Conservation (phyloP, 1,140 invertebrate species). For the Drosophila chauvacae region DNA sequence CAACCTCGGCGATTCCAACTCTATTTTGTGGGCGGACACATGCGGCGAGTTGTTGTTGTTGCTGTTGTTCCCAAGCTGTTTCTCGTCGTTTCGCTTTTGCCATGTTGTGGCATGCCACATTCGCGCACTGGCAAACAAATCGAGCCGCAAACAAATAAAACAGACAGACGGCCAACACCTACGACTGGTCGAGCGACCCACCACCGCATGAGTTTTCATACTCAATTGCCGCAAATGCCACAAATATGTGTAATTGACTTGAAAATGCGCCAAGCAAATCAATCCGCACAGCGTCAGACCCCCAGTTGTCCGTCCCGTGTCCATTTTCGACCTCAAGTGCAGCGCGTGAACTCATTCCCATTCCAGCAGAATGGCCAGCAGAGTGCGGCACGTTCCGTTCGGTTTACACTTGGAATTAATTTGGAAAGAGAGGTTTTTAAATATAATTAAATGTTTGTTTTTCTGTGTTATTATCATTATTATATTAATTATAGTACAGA, state of each 20-base stretch:
- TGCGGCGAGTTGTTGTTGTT: conserved; percentile 34
- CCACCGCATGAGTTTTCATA: conserved; percentile 76
- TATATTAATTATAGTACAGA: neutral
- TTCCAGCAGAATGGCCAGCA: conserved; percentile 54
- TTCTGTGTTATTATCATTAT: no score
- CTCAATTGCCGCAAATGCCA: conserved; percentile 79
- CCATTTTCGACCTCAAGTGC: conserved; percentile 73
- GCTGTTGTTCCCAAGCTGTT: conserved; percentile 1
- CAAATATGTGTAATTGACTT: conserved; percentile 82
- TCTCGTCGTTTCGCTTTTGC: conserved; percentile 9
- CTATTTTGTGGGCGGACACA: conserved; percentile 69
- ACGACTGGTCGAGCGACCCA: conserved; percentile 63
- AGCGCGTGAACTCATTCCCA: conserved; percentile 80
- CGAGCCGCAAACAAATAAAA: conserved; percentile 52
- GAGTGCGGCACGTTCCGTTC: conserved; percentile 32
- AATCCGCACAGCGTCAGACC: conserved; percentile 58
- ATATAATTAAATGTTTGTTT: neutral
- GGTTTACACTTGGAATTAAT: neutral
- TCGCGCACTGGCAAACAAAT: conserved; percentile 38
- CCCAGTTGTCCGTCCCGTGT: conserved; percentile 13
- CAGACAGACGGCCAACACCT: conserved; percentile 72
- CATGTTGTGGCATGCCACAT: conserved; percentile 73
- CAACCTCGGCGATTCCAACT: conserved; percentile 36
- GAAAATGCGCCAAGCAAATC: conserved; percentile 79
- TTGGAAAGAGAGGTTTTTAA: neutral